phyloP scores from a whole-genome alignment of 2,113 vertebrate species.

The Hippoglossus stenolepis region DNA sequence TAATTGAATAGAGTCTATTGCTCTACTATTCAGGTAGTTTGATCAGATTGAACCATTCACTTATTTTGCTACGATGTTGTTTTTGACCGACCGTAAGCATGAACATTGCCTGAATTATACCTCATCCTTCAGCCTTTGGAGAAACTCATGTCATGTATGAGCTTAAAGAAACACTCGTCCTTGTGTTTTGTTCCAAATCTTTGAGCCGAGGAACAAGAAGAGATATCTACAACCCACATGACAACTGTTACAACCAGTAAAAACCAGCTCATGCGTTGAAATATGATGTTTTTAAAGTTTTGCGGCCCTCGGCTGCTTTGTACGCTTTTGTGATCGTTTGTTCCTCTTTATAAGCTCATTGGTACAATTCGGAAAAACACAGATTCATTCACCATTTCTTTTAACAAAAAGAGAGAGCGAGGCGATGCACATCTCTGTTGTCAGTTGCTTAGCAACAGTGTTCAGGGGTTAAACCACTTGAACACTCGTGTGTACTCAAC shows the following conservation, averaged over 20 bases:
- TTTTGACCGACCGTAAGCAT: not conserved
- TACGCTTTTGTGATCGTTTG: not conserved
- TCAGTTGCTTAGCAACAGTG: slow-evolving; percentile 19
- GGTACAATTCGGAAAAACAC: not conserved
- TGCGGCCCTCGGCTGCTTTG: not conserved
- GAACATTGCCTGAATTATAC: not conserved
- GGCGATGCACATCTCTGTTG: not conserved
- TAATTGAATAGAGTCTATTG: not conserved
- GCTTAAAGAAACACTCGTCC: not conserved
- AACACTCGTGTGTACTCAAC: not conserved
- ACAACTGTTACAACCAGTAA: not conserved
- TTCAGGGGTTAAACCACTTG: not conserved
- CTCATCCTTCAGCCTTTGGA: not conserved
- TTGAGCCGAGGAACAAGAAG: not conserved
- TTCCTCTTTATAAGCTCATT: not conserved
- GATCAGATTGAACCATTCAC: not conserved
- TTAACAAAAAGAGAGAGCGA: not conserved
- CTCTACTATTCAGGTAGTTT: not conserved
- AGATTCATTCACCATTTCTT: too few relatives aligned
- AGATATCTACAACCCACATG: not conserved
- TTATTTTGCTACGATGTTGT: not conserved
- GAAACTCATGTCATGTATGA: not conserved
- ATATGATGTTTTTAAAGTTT: not conserved
- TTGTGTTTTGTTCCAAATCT: not conserved
- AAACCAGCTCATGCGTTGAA: not conserved